Base-by-base conservation (phyloP, 1,140 invertebrate species). In the Pseudomyrmex dendroicus region DNA sequence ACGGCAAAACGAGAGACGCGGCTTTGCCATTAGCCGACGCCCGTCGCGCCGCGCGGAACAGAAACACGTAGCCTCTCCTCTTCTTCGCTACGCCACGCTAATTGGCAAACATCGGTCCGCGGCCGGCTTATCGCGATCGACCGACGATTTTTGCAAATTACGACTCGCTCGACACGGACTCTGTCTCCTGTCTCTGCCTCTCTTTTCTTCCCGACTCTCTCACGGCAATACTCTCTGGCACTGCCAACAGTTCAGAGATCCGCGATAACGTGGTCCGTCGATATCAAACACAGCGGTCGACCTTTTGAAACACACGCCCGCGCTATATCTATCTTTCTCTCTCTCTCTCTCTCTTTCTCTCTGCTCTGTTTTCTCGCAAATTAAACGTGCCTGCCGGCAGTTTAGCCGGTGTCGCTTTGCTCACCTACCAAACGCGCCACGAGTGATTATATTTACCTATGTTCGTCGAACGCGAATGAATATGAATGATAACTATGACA, bases 11-110 rank as follows among this genome's bases (percentile, higher is more conserved):
- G 86, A 90, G 64, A 70, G 89, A 90, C 86, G 86, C 87, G 89
- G 85, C 90, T 91, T 91, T 90, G 89, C 91, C 89, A 91, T 91
- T 91, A 91, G 89, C 89, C 91, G 91, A 90, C 91, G 90, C 82
- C 82, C 85, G 82, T 86, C 82, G 73, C 66, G 54, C 35, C 22
- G 44, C 20, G 56, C 44, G 70, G 68, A 50, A 66, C 83, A 46
- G 87, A 89, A 84, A 91, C 89, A 82, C 89, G 82, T 74, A 86
- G 86, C 82, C 74, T 83, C 67, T 64, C 20, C 25, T 61, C 66
- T 64, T 63, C 72, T 64, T 35, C 56, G 50, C 56, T 63, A 52
- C 76, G 61, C 77, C 82, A 87, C 86, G 87, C 90, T 91, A 91
- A 91, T 91, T 91, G 90, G 91, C 90, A 91, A 91, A 91, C 90